phyloP scores from a whole-genome alignment of 2,888 invertebrate species.

The Argynnis bischoffii region DNA sequence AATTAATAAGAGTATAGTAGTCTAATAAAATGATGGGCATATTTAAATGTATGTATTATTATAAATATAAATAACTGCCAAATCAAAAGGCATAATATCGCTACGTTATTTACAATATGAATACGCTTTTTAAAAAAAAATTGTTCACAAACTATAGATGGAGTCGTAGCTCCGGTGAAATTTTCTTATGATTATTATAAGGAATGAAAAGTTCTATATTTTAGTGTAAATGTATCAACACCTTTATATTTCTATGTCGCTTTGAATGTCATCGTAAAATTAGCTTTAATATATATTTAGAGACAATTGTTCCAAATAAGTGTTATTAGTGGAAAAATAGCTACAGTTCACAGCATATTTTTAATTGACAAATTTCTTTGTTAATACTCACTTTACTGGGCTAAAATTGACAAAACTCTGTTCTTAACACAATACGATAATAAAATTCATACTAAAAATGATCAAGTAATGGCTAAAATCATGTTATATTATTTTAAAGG shows the following conservation, averaged over 20 bases:
- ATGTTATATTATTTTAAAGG: background rate
- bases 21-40: too few relatives aligned
- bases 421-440: too few relatives aligned
- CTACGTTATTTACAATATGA: background rate
- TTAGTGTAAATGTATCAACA: slow-evolving; percentile 67
- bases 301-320: slow-evolving; percentile 31
- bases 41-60: too few relatives aligned
- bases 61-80: too few relatives aligned
- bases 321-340: slow-evolving; percentile 19
- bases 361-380: background rate
- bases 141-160: slow-evolving; percentile 50
- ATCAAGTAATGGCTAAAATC: background rate
- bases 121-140: slow-evolving; percentile 26
- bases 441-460: too few relatives aligned
- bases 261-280: slow-evolving; percentile 67
- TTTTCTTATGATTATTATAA: slow-evolving; percentile 81
- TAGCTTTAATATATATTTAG: slow-evolving; percentile 48
- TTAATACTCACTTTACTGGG: too few relatives aligned
- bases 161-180: slow-evolving; percentile 53
- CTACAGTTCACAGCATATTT: background rate
- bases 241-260: slow-evolving; percentile 73
- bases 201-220: slow-evolving; percentile 66
- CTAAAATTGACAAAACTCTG: background rate
- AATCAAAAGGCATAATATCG: background rate
- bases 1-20: too few relatives aligned